Base-by-base conservation (phyloP, 2,888 invertebrate species). In the Cephalotes varians region DNA sequence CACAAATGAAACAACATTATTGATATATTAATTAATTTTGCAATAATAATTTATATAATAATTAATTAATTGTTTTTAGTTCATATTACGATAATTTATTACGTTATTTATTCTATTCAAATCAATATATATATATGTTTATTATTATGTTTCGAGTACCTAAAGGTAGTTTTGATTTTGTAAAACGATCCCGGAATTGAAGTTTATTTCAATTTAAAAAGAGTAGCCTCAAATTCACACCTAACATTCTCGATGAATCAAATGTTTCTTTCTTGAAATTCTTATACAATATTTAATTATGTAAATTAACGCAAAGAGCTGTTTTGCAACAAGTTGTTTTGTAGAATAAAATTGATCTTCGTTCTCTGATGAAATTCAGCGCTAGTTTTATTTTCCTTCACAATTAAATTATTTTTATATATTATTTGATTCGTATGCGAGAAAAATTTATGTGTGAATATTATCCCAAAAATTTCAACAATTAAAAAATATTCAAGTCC, bases 201-300 rank as follows among this genome's bases (percentile, higher is more conserved):
- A 83, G 58, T 89, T 88, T 84, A 81, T 85, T 72, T 81, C 83
- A 84, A 87, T 84, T 87, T 89, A 56, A 49, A 86, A 82, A 40
- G 10, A 2, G 40, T 44, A 28, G n/a, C 10, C 79, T 84, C 82
- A 89, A 84, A 85, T 90, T 89, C 81, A 81, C 88, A n/a, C n/a
- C n/a, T n/a, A 81, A 74, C 82, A 54, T 83, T 74, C 73, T 69
- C 84, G 82, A 86, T 90, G 85, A 90, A 88, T 88, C 64, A 80
- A 88, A 83, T 85, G 83, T 86, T 73, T 69, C 37, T 83, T 85
- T 85, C 90, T 85, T 86, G 85, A 89, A 85, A 86, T 88, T 90
- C 88, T 90, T 88, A 89, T 85, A 71, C 85, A 72, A 67, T 80
- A 81, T 88, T 89, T 88, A 88, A 86, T 79, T 71, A 85, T 87